These are phyloP conservation scores for Pelvicachromis taeniatus DNA, from an alignment of 2,113 vertebrate species.

Conservation along the genomic window DNA sequence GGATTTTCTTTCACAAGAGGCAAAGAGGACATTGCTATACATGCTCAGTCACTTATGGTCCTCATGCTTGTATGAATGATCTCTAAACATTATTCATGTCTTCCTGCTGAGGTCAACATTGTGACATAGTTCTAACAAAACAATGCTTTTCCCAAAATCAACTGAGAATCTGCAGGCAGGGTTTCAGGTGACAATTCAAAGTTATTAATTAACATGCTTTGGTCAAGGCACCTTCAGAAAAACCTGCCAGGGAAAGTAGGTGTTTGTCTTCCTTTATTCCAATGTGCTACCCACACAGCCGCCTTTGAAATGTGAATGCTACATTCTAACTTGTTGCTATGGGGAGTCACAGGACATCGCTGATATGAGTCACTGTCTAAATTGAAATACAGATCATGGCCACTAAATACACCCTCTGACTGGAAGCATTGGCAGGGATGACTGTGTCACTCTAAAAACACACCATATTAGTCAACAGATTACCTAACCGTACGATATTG, in stretches of 20 bases:
- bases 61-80: background rate
- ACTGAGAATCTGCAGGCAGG: background rate
- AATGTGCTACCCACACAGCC: background rate
- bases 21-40: background rate
- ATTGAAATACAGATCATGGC: background rate
- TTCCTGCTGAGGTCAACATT: background rate
- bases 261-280: background rate
- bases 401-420: background rate
- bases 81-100: background rate
- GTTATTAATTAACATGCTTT: background rate
- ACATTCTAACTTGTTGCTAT: background rate
- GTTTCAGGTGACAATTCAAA: background rate
- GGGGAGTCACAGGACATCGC: background rate
- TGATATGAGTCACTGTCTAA: constrained; percentile 14
- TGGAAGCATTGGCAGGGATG: background rate
- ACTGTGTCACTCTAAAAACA: background rate
- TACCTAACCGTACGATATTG: background rate
- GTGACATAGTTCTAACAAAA: background rate
- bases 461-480: background rate
- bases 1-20: background rate
- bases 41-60: background rate
- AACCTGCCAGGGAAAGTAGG: background rate
- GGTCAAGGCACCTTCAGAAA: background rate
- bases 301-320: background rate
- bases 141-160: background rate